Percentiles rank a stretch among this genome's conserved stretches.
Evolutionary conservation across 2,888 invertebrate species (phyloP).

Genomic region (Eledone cirrhosa): DNA sequence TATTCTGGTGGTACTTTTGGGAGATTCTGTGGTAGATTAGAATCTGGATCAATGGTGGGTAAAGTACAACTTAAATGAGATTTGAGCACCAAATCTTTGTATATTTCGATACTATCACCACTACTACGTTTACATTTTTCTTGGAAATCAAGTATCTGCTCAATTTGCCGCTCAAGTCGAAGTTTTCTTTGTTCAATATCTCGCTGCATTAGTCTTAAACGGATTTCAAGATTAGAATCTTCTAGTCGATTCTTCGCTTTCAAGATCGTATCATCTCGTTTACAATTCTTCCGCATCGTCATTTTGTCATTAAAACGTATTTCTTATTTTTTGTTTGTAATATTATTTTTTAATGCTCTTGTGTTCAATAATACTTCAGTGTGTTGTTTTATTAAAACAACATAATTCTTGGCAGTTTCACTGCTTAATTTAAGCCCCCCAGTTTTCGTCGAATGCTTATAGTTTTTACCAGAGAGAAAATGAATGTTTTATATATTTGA

Average conservation of each 20-base stretch:
- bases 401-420: no score
- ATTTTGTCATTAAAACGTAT: not conserved
- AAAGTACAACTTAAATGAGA: not conserved
- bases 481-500: no score
- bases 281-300: not conserved
- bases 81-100: constrained; percentile 17
- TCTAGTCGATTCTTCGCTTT: constrained; percentile 15
- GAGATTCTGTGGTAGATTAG: no score
- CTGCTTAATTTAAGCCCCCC: no score
- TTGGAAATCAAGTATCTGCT: not conserved
- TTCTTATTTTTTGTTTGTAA: no score
- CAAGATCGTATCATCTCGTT: constrained; percentile 5
- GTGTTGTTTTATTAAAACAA: no score
- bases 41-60: no score
- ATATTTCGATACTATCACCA: constrained; percentile 12
- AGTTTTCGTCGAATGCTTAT: no score
- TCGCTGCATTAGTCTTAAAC: constrained; percentile 1
- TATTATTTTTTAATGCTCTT: no score
- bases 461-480: no score
- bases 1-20: no score
- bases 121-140: not conserved
- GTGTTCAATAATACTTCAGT: no score
- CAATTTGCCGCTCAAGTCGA: not conserved
- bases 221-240: not conserved
- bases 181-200: not conserved